Evolutionary conservation across 2,113 vertebrate species (phyloP).

Genomic region (Osmerus mordax): DNA sequence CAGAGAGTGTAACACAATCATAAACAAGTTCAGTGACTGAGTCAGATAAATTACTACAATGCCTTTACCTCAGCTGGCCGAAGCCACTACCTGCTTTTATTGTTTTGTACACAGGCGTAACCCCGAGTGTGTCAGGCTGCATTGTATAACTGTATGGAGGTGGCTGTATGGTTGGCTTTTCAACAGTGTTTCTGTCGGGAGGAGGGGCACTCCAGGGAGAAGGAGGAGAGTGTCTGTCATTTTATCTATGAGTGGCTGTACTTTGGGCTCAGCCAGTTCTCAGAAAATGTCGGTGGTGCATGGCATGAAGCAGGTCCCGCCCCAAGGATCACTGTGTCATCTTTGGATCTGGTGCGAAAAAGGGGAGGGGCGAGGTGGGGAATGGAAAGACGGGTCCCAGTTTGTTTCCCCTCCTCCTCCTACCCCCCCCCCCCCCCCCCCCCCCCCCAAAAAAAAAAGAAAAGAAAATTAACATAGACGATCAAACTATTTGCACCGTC

Average conservation of each 20-base stretch:
- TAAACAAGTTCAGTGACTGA: too few relatives aligned
- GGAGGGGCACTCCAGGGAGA: background rate
- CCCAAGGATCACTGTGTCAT: conserved; percentile 11
- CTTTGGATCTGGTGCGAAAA: conserved; percentile 16
- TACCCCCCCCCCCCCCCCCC: too few relatives aligned
- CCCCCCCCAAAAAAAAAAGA: too few relatives aligned
- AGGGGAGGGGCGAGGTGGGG: background rate
- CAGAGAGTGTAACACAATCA: too few relatives aligned
- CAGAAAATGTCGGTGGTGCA: conserved; percentile 4
- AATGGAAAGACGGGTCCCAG: background rate
- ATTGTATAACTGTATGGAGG: too few relatives aligned
- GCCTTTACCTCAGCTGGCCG: too few relatives aligned
- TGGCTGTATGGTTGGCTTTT: background rate
- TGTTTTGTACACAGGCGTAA: too few relatives aligned
- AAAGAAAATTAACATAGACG: too few relatives aligned
- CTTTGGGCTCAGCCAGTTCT: conserved; percentile 16
- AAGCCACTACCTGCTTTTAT: too few relatives aligned
- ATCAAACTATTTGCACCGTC: too few relatives aligned
- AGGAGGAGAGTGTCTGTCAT: conserved; percentile 1
- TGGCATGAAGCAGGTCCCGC: background rate
- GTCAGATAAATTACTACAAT: too few relatives aligned
- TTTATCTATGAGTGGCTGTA: conserved; percentile 20
- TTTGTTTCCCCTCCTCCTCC: background rate
- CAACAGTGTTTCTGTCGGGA: background rate
- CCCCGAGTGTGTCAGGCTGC: too few relatives aligned